Percentiles rank a stretch among this genome's conserved stretches.
These are phyloP conservation scores for Dicycla oo DNA, from an alignment of 2,888 invertebrate species.

Conservation along the genomic window DNA sequence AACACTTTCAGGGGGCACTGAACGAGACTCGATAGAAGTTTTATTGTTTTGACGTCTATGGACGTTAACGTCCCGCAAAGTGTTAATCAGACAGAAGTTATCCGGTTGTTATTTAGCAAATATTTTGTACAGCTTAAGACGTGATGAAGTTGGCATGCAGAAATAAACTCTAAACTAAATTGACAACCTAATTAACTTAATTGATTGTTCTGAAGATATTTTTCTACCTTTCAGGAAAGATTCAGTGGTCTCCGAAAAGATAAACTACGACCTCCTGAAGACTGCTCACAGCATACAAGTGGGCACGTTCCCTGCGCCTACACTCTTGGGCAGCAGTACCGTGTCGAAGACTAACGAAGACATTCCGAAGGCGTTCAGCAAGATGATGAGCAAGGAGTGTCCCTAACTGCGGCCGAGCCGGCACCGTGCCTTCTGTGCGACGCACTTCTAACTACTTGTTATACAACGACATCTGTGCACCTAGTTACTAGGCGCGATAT, in stretches of 20 bases:
- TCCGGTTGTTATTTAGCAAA: neutral
- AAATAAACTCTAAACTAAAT: neutral
- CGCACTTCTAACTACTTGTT: constrained; percentile 48
- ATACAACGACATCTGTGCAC: constrained; percentile 52
- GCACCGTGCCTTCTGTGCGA: constrained; percentile 54
- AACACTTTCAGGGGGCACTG: too few species aligned
- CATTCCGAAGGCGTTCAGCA: constrained; percentile 94
- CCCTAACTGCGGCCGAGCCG: constrained; percentile 71
- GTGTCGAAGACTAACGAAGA: constrained; percentile 95
- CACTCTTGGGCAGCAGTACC: constrained; percentile 93
- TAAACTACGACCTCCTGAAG: constrained; percentile 97
- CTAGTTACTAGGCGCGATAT: neutral
- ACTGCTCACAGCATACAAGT: constrained; percentile 94
- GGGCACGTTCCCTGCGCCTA: constrained; percentile 93
- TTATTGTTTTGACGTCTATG: too few species aligned
- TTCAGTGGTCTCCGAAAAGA: constrained; percentile 96
- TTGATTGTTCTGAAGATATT: neutral
- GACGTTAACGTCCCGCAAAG: too few species aligned
- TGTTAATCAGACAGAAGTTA: neutral
- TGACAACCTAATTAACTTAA: too few species aligned
- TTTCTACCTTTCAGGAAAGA: constrained; percentile 92
- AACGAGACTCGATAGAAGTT: too few species aligned
- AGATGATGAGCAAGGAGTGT: constrained; percentile 88
- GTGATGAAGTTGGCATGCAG: neutral
- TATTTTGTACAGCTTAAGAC: neutral